Base-by-base conservation (phyloP, 2,113 vertebrate species). In the Paraplagusia blochii region DNA sequence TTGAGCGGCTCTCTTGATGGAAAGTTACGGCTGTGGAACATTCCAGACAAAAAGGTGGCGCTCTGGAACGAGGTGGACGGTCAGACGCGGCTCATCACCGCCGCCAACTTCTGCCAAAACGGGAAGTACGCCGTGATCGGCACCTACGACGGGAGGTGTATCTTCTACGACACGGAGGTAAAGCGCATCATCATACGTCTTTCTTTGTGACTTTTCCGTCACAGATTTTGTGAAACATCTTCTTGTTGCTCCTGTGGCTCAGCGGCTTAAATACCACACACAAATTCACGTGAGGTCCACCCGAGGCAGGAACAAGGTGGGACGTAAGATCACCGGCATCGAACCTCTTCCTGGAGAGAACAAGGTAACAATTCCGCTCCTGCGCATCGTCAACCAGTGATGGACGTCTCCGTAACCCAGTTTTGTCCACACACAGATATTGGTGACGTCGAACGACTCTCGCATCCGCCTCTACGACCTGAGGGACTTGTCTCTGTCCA, bases 121-220 rank as follows among this genome's bases (percentile, higher is more conserved):
- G 97, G 97, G 64, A 98, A 98, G 85, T 98, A 97, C 0, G 97
- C 97, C 0, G 97, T 99, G 49, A 99, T 99, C 36, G 97, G 97
- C 51, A 99, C 97, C 4, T 99, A 99, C 0, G 97, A 99, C 35
- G 97, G 97, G 15, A 90, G 97, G 42, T 99, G 97, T 85, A 98
- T 99, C 81, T 99, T 99, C 87, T 99, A 99, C 53, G 97, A 99
- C 83, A 99, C 96, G 0, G 97, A 99, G 96, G 96, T 97, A 44
- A 45, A n/a, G n/a, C n/a, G n/a, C 7, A 0, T 19, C 33, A 35
- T 13, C 0, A 0, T 13, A 53, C 17, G 1, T 43, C 44, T 70
- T 76, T 44, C 63, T 18, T 50, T 12, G 10, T 17, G 0, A 42
- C 1, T 0, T 40, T n/a, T 14, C 5, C 2, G 38, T 40, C 13